phyloP scores from a whole-genome alignment of 2,797 vertebrate species.

The Phrynocephalus forsythii region DNA sequence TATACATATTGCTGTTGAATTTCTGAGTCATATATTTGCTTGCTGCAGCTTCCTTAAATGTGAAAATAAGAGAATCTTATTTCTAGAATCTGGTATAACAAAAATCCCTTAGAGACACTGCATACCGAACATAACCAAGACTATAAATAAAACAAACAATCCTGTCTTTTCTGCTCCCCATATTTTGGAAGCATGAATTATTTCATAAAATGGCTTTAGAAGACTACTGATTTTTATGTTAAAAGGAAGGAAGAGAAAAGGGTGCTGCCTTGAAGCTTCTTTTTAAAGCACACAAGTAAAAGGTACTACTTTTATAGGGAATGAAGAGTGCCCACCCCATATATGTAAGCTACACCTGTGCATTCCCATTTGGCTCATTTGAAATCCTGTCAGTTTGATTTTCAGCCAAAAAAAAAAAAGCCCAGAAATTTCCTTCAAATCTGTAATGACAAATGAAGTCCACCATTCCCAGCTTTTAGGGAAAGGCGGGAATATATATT shows the following conservation, averaged over 20 bases:
- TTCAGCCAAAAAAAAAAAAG: slow-evolving; percentile 28
- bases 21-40: background rate
- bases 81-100: no score
- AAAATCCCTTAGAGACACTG: no score
- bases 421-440: slow-evolving; percentile 13
- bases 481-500: background rate
- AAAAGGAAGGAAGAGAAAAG: no score
- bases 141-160: no score
- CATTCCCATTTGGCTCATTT: slow-evolving; percentile 31
- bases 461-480: slow-evolving; percentile 9
- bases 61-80: background rate
- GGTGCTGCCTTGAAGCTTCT: background rate
- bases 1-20: background rate
- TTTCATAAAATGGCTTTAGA: background rate
- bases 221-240: no score
- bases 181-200: background rate
- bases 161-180: background rate
- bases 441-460: slow-evolving; percentile 51
- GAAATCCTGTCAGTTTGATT: slow-evolving; percentile 25
- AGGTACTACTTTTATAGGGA: background rate
- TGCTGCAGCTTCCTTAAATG: background rate
- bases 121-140: no score
- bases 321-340: background rate
- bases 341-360: slow-evolving; percentile 3
- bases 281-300: background rate